Evolutionary conservation across 2,888 invertebrate species (phyloP).

Genomic region (Spodoptera littoralis): DNA sequence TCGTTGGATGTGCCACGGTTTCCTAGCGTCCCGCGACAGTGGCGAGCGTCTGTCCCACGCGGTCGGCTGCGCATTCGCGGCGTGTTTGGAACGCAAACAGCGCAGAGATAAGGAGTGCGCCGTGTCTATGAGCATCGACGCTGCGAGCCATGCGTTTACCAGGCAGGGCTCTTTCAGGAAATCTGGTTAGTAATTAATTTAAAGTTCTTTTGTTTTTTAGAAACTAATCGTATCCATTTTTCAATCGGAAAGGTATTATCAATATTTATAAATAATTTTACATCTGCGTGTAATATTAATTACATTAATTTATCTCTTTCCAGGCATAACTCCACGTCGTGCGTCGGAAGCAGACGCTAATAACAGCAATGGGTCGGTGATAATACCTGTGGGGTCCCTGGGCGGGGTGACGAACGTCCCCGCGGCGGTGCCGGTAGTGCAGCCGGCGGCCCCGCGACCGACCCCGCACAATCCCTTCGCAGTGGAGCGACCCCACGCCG

Average conservation of each 20-base stretch:
- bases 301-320: constrained; percentile 9
- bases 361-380: constrained; percentile 36
- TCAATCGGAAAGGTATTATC: no score
- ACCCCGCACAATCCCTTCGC: constrained; percentile 95
- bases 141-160: constrained; percentile 96
- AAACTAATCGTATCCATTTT: no score
- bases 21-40: constrained; percentile 97
- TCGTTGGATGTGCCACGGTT: constrained; percentile 99
- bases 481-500: constrained; percentile 98
- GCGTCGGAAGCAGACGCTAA: constrained; percentile 78
- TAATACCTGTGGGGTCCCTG: constrained; percentile 53
- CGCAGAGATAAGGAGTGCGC: constrained; percentile 98
- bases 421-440: constrained; percentile 45
- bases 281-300: no score
- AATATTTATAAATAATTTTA: no score
- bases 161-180: constrained; percentile 97
- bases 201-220: neutral
- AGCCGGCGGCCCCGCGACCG: constrained; percentile 70
- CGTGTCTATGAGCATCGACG: constrained; percentile 97
- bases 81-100: constrained; percentile 99
- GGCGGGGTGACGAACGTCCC: constrained; percentile 35
- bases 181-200: constrained; percentile 75
- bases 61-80: constrained; percentile 99
- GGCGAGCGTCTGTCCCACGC: constrained; percentile 99
- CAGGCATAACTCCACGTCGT: constrained; percentile 79